Evolutionary conservation across 1,140 invertebrate species (phyloP).

Genomic region (Copidosoma floridanum): DNA sequence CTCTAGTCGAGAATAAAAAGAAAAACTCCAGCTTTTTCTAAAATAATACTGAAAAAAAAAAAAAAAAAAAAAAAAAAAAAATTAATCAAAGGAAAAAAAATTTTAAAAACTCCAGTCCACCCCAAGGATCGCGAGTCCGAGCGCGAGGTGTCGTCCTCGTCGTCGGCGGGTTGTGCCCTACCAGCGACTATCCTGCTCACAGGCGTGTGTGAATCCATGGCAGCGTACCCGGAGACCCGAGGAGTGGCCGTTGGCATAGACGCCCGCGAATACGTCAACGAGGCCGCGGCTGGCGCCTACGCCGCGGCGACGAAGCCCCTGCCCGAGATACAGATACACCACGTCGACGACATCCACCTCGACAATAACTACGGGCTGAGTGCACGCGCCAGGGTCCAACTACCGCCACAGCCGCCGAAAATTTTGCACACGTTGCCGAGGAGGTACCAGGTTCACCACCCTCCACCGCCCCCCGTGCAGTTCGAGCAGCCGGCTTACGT

Average conservation of each 20-base stretch:
- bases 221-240: constrained; percentile 40
- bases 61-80: no score
- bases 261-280: constrained; percentile 45
- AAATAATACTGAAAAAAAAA: no score
- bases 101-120: no score
- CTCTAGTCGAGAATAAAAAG: no score
- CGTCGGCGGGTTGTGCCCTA: not conserved
- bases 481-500: no score
- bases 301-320: constrained; percentile 34
- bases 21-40: no score
- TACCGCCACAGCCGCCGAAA: no score
- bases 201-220: not conserved
- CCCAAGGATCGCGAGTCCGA: no score
- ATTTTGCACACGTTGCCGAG: no score
- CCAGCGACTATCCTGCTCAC: not conserved
- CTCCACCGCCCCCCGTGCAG: no score
- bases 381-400: constrained; percentile 32
- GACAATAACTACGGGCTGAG: constrained; percentile 48
- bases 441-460: no score
- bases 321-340: constrained; percentile 47
- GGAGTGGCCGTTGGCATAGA: constrained; percentile 48
- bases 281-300: constrained; percentile 36
- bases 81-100: no score
- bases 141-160: constrained; percentile 4
- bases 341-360: constrained; percentile 47